Conservation (phyloP, 2,888 invertebrate species). For the Monoplex corrugatus region DNA sequence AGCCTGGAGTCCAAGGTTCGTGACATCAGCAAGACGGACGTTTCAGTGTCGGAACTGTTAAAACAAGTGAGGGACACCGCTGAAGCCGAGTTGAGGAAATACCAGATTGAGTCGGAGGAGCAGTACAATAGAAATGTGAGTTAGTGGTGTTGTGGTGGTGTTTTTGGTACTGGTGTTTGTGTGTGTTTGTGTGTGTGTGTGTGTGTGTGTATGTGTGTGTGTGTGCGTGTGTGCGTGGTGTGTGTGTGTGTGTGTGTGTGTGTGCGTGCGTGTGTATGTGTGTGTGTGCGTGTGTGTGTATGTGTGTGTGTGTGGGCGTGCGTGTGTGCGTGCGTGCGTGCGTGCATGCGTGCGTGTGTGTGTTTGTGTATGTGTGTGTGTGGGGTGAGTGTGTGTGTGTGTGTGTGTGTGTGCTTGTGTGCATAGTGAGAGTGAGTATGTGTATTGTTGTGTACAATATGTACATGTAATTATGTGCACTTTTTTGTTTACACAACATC, state of each 20-base stretch:
- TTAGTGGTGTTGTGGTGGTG: not conserved
- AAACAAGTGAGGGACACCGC: slow-evolving; percentile 72
- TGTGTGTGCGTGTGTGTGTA: not conserved
- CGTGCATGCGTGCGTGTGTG: not conserved
- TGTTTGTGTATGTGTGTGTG: not conserved
- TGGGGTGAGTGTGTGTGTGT: not conserved
- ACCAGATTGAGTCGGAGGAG: slow-evolving; percentile 71
- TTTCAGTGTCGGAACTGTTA: slow-evolving; percentile 66
- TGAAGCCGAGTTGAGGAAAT: slow-evolving; percentile 68
- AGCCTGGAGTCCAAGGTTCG: slow-evolving; percentile 69
- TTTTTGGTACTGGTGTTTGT: not conserved
- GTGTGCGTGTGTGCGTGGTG: not conserved
- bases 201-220: not conserved
- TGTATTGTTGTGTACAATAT: too few relatives aligned
- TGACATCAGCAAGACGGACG: slow-evolving; percentile 66
- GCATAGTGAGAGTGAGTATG: not conserved
- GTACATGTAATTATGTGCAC: too few relatives aligned
- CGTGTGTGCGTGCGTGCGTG: not conserved
- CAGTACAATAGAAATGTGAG: slow-evolving; percentile 74
- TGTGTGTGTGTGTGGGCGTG: not conserved
- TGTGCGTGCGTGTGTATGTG: not conserved
- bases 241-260: not conserved
- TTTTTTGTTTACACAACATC: too few relatives aligned
- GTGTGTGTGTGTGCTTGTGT: not conserved
- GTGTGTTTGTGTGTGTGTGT: not conserved